Conservation (phyloP, 2,113 vertebrate species). For the Blennius ocellaris region DNA sequence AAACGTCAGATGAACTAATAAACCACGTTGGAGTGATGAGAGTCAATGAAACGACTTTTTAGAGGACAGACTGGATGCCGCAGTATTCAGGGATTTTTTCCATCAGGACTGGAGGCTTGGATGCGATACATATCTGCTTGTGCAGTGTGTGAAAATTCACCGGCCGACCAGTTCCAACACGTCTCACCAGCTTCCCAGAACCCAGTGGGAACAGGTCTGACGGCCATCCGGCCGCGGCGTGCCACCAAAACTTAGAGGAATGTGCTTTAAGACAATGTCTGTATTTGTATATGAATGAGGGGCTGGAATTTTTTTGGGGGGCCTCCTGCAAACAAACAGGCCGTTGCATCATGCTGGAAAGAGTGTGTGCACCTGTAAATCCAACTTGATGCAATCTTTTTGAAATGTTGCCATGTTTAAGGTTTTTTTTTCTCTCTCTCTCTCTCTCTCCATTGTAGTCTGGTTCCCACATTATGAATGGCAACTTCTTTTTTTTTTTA, state of each 20-base stretch:
- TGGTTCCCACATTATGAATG: conserved; percentile 19
- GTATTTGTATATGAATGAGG: conserved; percentile 6
- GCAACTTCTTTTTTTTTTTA: neutral
- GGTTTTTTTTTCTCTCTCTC: no score
- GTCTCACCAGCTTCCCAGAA: conserved; percentile 39
- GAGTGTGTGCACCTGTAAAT: neutral
- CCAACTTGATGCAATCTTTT: neutral
- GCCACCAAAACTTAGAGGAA: conserved; percentile 35
- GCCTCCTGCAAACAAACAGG: conserved; percentile 1
- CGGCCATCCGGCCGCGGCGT: neutral
- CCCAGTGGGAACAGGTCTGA: conserved; percentile 44
- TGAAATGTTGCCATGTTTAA: no score
- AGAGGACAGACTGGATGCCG: no score
- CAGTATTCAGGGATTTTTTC: no score
- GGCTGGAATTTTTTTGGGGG: no score
- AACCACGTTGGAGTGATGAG: no score
- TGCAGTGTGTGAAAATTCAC: neutral
- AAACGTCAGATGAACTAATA: no score
- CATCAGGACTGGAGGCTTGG: neutral
- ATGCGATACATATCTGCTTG: neutral
- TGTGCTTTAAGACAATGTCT: conserved; percentile 1
- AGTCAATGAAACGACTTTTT: no score
- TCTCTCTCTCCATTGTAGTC: no score
- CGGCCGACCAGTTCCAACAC: conserved; percentile 57
- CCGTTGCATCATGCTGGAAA: conserved; percentile 42